Evolutionary conservation across 2,113 vertebrate species (phyloP).

Genomic region (Argyrosomus japonicus): DNA sequence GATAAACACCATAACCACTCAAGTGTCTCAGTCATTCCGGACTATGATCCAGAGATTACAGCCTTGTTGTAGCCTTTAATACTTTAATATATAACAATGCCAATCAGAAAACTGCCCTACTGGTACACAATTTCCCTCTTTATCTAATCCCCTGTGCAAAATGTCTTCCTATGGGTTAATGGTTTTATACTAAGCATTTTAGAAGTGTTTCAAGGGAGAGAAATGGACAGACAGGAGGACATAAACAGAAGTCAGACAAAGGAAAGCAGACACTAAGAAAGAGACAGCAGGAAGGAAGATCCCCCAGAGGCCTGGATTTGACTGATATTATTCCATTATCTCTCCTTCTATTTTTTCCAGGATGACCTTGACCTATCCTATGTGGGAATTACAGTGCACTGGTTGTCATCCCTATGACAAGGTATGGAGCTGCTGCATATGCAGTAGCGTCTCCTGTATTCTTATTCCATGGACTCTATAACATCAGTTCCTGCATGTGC

Average conservation of each 20-base stretch:
- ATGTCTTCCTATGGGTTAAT: conserved; percentile 36
- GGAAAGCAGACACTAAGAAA: conserved; percentile 14
- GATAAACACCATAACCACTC: conserved; percentile 63
- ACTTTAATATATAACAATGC: conserved; percentile 13
- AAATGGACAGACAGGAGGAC: conserved; percentile 25
- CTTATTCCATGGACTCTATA: not conserved
- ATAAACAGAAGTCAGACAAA: conserved; percentile 19
- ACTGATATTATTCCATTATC: conserved; percentile 55
- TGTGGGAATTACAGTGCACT: conserved; percentile 43
- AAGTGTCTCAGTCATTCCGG: conserved; percentile 52
- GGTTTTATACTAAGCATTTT: conserved; percentile 47
- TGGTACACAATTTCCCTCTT: conserved; percentile 2
- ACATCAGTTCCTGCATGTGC: conserved; percentile 4
- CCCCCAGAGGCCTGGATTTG: conserved; percentile 34
- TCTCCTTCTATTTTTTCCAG: conserved; percentile 10
- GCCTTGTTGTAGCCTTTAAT: conserved; percentile 17
- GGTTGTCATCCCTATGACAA: conserved; percentile 42
- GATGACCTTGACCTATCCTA: conserved; percentile 36
- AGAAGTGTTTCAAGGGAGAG: conserved; percentile 24
- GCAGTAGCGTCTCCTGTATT: not conserved
- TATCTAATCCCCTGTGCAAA: conserved; percentile 23
- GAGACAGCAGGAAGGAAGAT: conserved; percentile 30
- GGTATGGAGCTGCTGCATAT: not conserved
- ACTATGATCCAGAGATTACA: conserved; percentile 25
- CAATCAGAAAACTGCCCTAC: not conserved